Evolutionary conservation across 2,888 invertebrate species (phyloP).

Genomic region (Erannis defoliaria): DNA sequence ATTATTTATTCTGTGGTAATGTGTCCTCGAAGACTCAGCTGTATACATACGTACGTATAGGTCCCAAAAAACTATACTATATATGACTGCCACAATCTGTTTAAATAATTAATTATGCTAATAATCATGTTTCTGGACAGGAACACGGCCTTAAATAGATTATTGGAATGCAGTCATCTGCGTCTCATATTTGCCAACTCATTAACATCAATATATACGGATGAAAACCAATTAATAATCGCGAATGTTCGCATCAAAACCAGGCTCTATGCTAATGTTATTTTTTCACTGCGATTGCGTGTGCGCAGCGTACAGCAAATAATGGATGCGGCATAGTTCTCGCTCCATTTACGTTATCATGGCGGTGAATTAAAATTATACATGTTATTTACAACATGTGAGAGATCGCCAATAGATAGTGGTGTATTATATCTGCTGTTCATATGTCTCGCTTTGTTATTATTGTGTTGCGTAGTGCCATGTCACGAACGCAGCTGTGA

Average conservation of each 20-base stretch:
- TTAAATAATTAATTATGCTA: not conserved
- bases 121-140: not conserved
- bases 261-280: constrained; percentile 68
- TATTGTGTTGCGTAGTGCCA: constrained; percentile 32
- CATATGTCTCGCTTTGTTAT: constrained; percentile 34
- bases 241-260: constrained; percentile 42
- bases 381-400: constrained; percentile 64
- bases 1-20: too few relatives aligned
- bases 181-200: constrained; percentile 18
- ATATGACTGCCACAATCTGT: not conserved
- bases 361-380: constrained; percentile 72
- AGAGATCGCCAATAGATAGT: constrained; percentile 61
- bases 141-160: constrained; percentile 2
- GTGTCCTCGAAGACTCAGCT: too few relatives aligned
- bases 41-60: too few relatives aligned
- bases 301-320: constrained; percentile 73
- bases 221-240: constrained; percentile 14
- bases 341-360: constrained; percentile 83
- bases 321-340: constrained; percentile 75
- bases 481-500: constrained; percentile 32
- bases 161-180: constrained; percentile 11
- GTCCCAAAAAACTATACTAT: too few relatives aligned
- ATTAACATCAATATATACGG: constrained; percentile 17
- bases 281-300: constrained; percentile 77
- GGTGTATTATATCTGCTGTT: constrained; percentile 34